Conservation (phyloP, 35 echinoderm and acorn worm genomes). For the Holothuria glaberrima region DNA sequence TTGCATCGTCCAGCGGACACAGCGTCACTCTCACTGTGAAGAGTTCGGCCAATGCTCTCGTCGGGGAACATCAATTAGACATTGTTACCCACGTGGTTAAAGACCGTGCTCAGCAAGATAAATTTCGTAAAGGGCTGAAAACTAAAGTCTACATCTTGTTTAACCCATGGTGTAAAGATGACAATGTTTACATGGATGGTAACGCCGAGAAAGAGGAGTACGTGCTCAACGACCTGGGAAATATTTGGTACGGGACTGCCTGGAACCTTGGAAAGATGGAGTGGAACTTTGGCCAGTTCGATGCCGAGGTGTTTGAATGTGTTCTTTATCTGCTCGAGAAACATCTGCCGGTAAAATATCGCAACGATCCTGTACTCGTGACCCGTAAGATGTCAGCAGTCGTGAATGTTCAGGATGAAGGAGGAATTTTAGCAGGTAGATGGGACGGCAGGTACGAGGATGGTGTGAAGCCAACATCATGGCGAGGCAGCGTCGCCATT, state of each 20-base stretch:
- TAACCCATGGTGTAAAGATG: slow-evolving; percentile 52
- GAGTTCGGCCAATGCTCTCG: background rate
- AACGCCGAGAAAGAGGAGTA: slow-evolving; percentile 76
- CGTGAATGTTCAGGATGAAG: slow-evolving; percentile 76
- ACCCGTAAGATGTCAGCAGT: slow-evolving; percentile 60
- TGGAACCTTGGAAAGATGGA: slow-evolving; percentile 57
- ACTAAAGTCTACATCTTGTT: slow-evolving; percentile 10
- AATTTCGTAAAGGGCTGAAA: slow-evolving; percentile 7
- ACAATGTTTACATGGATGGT: slow-evolving; percentile 65
- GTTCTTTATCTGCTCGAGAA: slow-evolving; percentile 76
- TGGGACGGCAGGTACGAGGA: slow-evolving; percentile 75
- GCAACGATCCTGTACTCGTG: slow-evolving; percentile 61
- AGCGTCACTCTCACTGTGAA: background rate
- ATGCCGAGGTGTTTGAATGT: slow-evolving; percentile 64
- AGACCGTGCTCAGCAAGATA: background rate
- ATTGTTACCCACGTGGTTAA: slow-evolving; percentile 31
- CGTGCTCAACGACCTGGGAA: slow-evolving; percentile 72
- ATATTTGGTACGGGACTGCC: slow-evolving; percentile 64
- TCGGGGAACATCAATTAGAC: slow-evolving; percentile 30
- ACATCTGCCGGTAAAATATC: slow-evolving; percentile 14
- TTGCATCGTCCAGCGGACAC: background rate
- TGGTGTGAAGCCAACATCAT: slow-evolving; percentile 61
- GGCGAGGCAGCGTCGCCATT: slow-evolving; percentile 87
- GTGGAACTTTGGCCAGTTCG: slow-evolving; percentile 86
- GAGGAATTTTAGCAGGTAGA: slow-evolving; percentile 59